Percentiles rank a stretch among this genome's conserved stretches.
Evolutionary conservation across 2,797 vertebrate species (phyloP).

Genomic region (Chelonia mydas): DNA sequence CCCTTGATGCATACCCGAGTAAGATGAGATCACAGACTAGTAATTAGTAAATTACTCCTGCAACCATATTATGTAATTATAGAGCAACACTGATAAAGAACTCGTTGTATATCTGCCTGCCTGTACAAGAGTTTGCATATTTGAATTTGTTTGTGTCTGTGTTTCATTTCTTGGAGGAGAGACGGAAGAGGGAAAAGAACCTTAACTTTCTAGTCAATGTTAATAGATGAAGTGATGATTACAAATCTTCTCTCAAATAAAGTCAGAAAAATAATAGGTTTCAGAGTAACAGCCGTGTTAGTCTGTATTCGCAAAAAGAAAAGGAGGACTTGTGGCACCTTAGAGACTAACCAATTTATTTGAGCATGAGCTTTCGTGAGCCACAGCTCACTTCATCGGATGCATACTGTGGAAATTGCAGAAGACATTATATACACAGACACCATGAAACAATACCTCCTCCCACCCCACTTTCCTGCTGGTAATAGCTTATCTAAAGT

Average conservation of each 20-base stretch:
- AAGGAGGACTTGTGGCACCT: too few relatives aligned
- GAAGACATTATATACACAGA: too few relatives aligned
- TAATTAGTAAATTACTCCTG: not conserved
- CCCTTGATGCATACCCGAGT: rapidly evolving
- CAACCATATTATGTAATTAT: not conserved
- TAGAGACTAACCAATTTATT: too few relatives aligned
- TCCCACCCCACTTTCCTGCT: too few relatives aligned
- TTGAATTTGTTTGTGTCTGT: not conserved
- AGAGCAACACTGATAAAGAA: not conserved
- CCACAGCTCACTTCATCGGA: too few relatives aligned
- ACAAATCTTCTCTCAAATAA: not conserved
- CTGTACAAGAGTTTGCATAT: not conserved
- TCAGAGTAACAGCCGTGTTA: too few relatives aligned
- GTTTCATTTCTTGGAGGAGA: not conserved
- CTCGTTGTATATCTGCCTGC: not conserved
- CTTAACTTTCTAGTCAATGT: not conserved
- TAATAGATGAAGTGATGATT: not conserved
- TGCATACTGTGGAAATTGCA: too few relatives aligned
- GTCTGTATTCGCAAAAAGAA: too few relatives aligned
- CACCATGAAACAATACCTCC: too few relatives aligned
- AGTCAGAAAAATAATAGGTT: not conserved
- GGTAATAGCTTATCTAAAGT: too few relatives aligned
- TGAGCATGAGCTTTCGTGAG: too few relatives aligned
- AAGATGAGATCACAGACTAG: not conserved
- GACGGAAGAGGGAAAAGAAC: not conserved